phyloP scores from a whole-genome alignment of 2,113 vertebrate genomes.

The Beaufortia kweichowensis region DNA sequence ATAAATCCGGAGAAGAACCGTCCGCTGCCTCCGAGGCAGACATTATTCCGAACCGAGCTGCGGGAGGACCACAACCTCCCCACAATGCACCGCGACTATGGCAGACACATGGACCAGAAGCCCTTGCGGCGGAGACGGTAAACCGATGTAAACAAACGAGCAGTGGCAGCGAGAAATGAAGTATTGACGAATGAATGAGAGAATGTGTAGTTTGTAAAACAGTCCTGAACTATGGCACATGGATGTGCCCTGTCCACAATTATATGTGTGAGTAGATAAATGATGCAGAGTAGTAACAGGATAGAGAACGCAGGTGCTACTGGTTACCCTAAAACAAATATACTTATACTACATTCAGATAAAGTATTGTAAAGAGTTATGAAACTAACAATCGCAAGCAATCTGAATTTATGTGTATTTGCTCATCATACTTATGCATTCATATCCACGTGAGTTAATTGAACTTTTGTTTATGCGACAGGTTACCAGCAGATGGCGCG shows the following conservation, averaged over 20 bases:
- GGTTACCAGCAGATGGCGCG: slow-evolving; percentile 36
- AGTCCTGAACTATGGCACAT: no score
- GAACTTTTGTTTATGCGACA: no score
- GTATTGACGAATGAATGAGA: not conserved
- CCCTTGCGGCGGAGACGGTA: slow-evolving; percentile 55
- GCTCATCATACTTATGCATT: not conserved
- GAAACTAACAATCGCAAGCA: not conserved
- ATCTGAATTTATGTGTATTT: not conserved
- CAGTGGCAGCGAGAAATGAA: slow-evolving; percentile 17
- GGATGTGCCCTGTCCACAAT: no score
- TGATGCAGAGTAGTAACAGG: no score
- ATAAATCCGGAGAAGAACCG: slow-evolving; percentile 79
- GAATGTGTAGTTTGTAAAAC: not conserved
- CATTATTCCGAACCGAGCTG: slow-evolving; percentile 74
- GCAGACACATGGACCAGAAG: slow-evolving; percentile 55
- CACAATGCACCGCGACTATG: slow-evolving; percentile 65
- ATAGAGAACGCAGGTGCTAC: no score
- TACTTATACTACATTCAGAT: no score
- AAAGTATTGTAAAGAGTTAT: not conserved
- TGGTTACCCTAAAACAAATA: no score
- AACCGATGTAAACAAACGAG: slow-evolving; percentile 64
- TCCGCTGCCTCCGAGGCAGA: slow-evolving; percentile 80
- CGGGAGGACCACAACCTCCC: slow-evolving; percentile 69
- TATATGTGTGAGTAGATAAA: not conserved
- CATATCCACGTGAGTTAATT: no score